phyloP scores from a whole-genome alignment of 2,888 invertebrate species.

The Cosmorhoe ocellata region DNA sequence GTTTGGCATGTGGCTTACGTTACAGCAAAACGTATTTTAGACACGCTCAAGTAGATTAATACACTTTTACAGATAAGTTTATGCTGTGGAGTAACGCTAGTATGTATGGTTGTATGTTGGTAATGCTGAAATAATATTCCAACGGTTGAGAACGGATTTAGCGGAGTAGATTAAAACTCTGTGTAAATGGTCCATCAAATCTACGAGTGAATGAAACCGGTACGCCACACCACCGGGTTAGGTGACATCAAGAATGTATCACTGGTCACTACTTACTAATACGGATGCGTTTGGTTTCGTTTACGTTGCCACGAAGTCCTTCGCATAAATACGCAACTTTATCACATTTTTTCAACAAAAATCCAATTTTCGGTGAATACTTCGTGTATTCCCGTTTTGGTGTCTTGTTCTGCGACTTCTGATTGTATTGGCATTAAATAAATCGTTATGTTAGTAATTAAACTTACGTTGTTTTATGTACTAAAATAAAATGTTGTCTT shows the following conservation, averaged over 20 bases:
- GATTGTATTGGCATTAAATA: constrained; percentile 69
- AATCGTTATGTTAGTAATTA: constrained; percentile 70
- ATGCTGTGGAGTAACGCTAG: no score
- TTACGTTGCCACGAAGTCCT: constrained; percentile 52
- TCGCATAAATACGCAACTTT: constrained; percentile 56
- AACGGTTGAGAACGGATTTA: no score
- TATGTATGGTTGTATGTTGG: no score
- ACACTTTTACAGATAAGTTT: no score
- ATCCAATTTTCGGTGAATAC: constrained; percentile 75
- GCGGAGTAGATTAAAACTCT: neutral
- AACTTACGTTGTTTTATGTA: constrained; percentile 33
- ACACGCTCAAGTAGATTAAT: no score
- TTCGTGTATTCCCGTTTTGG: constrained; percentile 35
- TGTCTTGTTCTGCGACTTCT: constrained; percentile 64
- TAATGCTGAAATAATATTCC: no score
- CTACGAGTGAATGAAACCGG: constrained; percentile 63
- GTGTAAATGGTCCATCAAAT: constrained; percentile 33
- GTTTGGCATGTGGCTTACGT: no score
- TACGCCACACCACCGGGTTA: constrained; percentile 75
- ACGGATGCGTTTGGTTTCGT: constrained; percentile 44
- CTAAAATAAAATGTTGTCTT: constrained; percentile 47
- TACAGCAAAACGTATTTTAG: no score
- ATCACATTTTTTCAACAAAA: constrained; percentile 57
- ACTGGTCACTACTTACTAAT: constrained; percentile 57
- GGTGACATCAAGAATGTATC: constrained; percentile 54